A percentile compares a stretch with the other conserved stretches of the same genome.
Conservation (phyloP, 2,113 vertebrate genomes). For the Pelvicachromis taeniatus region DNA sequence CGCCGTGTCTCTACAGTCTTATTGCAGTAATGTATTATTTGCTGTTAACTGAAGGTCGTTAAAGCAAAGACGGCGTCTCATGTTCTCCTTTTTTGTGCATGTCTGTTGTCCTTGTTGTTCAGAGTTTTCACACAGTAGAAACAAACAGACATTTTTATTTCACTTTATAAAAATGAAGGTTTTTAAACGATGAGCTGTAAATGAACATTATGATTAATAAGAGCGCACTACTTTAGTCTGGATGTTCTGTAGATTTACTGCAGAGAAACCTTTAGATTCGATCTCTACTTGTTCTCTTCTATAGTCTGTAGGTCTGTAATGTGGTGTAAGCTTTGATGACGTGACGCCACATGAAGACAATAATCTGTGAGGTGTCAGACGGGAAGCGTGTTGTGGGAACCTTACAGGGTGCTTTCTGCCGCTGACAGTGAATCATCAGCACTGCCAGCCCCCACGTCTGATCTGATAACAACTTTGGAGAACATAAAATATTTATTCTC, state of each 20-base stretch:
- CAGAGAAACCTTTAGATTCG: too few relatives aligned
- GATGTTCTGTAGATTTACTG: neutral
- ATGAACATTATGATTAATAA: neutral
- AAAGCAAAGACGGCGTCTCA: neutral
- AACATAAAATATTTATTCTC: neutral
- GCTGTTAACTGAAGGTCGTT: conserved; percentile 8
- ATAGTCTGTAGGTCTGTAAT: neutral
- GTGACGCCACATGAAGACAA: too few relatives aligned
- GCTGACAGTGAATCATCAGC: neutral
- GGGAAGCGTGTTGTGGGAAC: neutral
- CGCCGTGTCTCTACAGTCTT: neutral
- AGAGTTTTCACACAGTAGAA: neutral
- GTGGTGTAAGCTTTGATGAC: neutral
- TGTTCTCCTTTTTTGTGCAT: conserved; percentile 35
- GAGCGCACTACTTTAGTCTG: neutral
- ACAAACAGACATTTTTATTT: neutral
- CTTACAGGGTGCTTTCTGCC: neutral
- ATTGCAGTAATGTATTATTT: neutral
- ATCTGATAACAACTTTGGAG: neutral
- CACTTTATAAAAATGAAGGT: too few relatives aligned
- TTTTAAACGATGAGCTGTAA: neutral
- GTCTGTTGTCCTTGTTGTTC: neutral
- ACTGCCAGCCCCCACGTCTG: neutral
- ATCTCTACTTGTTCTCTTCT: neutral
- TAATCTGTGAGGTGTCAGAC: neutral